A percentile compares a stretch with the other conserved stretches of the same genome.
phyloP scores from a whole-genome alignment of 1,140 invertebrate species.

The Meloidogyne exigua region DNA sequence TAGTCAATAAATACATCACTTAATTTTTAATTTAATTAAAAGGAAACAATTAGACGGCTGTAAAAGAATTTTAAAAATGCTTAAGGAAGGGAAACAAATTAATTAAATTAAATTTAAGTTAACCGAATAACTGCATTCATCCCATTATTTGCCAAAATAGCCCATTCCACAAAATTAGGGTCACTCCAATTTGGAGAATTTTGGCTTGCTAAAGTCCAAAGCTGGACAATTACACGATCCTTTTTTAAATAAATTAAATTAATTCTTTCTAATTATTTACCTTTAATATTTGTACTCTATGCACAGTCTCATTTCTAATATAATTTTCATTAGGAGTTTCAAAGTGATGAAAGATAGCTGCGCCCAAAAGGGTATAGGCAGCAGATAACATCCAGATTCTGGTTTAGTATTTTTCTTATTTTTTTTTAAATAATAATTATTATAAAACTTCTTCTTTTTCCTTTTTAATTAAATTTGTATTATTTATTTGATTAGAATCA shows the following conservation, averaged over 20 bases:
- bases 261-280: neutral
- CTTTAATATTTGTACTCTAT: constrained; percentile 46
- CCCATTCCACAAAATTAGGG: constrained; percentile 31
- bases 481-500: neutral
- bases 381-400: constrained; percentile 61
- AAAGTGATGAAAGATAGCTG: constrained; percentile 58
- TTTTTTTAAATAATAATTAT: too few relatives aligned
- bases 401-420: too few relatives aligned
- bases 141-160: constrained; percentile 24
- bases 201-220: constrained; percentile 47
- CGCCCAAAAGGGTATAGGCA: constrained; percentile 57
- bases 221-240: constrained; percentile 47
- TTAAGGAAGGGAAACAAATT: neutral
- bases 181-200: constrained; percentile 26
- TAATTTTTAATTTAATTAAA: neutral
- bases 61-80: too few relatives aligned
- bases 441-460: neutral
- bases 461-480: constrained; percentile 20
- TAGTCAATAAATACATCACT: constrained; percentile 62
- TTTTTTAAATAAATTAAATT: constrained; percentile 15
- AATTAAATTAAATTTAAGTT: neutral
- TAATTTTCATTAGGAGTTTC: constrained; percentile 45
- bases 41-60: too few relatives aligned
- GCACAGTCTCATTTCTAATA: constrained; percentile 56
- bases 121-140: constrained; percentile 56